These are phyloP conservation scores for Connochaetes taurinus DNA, from an alignment of 2,113 vertebrate species.

Conservation along the genomic window DNA sequence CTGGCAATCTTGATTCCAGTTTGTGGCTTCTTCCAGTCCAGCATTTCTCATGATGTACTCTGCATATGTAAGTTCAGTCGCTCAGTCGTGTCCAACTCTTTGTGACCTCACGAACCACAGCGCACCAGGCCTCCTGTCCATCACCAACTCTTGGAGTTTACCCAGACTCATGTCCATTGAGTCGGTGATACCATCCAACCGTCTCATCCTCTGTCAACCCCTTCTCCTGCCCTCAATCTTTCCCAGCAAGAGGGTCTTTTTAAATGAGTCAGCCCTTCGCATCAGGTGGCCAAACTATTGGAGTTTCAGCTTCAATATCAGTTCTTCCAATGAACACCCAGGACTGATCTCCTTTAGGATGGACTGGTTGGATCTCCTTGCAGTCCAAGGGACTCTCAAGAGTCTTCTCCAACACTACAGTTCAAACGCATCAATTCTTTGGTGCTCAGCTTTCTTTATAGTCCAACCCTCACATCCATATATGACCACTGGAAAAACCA, in stretches of 20 bases:
- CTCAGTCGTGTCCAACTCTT: fast-evolving
- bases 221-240: not conserved
- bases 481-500: not conserved
- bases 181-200: not conserved
- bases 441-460: fast-evolving
- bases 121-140: not conserved
- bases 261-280: not conserved
- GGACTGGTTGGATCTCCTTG: not conserved
- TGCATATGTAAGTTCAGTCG: not conserved
- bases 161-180: not conserved
- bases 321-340: fast-evolving
- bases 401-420: not conserved
- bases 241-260: not conserved
- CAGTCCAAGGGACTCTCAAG: not conserved
- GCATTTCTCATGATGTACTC: not conserved
- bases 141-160: not conserved
- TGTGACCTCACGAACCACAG: not conserved
- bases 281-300: not conserved
- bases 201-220: not conserved
- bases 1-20: not conserved
- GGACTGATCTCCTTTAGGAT: not conserved
- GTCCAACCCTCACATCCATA: not conserved
- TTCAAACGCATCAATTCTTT: not conserved
- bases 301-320: not conserved
- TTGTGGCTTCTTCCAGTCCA: not conserved